These are phyloP conservation scores for Syngnathoides biaculeatus DNA, from an alignment of 2,113 vertebrate species.

Conservation along the genomic window DNA sequence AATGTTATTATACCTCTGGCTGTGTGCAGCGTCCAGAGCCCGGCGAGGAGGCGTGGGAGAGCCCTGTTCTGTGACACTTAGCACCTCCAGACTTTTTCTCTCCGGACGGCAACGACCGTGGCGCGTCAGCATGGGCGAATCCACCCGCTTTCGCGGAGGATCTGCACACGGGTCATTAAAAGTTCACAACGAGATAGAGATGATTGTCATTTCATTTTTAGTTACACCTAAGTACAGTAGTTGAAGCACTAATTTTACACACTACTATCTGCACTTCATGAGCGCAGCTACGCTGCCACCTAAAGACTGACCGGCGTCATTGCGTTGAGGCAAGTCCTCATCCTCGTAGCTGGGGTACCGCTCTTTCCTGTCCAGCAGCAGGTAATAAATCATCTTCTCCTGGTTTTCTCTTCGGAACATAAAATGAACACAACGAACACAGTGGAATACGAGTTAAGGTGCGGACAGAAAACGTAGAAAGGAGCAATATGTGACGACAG, in stretches of 20 bases:
- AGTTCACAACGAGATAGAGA: background rate
- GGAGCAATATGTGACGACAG: no score
- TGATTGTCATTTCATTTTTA: background rate
- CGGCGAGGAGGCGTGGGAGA: constrained; percentile 86
- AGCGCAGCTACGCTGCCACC: constrained; percentile 45
- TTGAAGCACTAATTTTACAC: no score
- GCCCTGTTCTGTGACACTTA: constrained; percentile 87
- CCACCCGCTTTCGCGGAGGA: constrained; percentile 88
- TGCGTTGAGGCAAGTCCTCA: constrained; percentile 85
- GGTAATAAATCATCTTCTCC: constrained; percentile 93
- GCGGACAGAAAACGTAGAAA: background rate
- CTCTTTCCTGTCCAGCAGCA: constrained; percentile 89
- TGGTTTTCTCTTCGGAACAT: constrained; percentile 81
- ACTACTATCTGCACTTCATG: background rate
- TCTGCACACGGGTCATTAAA: constrained; percentile 56
- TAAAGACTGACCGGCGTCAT: constrained; percentile 80
- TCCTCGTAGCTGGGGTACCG: constrained; percentile 92
- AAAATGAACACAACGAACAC: background rate
- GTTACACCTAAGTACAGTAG: background rate
- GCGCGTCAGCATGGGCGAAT: constrained; percentile 88
- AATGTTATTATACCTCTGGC: constrained; percentile 78
- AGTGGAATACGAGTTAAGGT: background rate
- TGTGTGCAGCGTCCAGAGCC: constrained; percentile 87
- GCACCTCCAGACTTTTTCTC: constrained; percentile 88
- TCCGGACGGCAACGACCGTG: constrained; percentile 86